Conservation (phyloP, 2,797 vertebrate genomes). For the Myioborus miniatus region DNA sequence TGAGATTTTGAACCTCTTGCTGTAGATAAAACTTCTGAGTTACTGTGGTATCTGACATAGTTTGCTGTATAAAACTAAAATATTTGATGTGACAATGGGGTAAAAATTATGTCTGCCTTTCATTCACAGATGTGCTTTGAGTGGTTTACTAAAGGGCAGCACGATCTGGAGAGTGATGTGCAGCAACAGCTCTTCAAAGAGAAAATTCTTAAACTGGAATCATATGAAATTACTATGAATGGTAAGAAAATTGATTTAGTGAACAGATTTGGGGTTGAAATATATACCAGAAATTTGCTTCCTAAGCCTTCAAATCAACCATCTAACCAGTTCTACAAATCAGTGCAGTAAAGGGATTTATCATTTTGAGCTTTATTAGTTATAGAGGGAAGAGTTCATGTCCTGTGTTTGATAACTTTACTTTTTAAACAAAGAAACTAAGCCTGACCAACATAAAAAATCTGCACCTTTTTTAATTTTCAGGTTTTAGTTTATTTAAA, state of each 20-base stretch:
- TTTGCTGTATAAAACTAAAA: not conserved
- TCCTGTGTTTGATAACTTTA: not conserved
- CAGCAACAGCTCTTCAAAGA: slow-evolving; percentile 99
- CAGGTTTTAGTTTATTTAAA: slow-evolving; percentile 98
- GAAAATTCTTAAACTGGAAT: slow-evolving; percentile 97
- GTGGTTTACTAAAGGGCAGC: slow-evolving; percentile 99
- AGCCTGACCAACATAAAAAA: not conserved
- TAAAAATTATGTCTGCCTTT: not conserved
- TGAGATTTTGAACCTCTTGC: not conserved
- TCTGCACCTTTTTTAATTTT: slow-evolving; percentile 12
- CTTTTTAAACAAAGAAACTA: not conserved
- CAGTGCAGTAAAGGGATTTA: accelerated
- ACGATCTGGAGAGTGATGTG: slow-evolving; percentile 96
- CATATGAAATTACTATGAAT: slow-evolving; percentile 99
- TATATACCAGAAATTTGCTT: not conserved
- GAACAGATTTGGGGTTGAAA: not conserved
- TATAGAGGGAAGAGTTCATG: not conserved
- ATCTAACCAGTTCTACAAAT: not conserved
- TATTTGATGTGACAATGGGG: not conserved
- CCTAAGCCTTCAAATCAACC: not conserved
- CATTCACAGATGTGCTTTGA: slow-evolving; percentile 94
- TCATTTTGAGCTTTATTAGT: not conserved
- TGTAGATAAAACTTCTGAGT: not conserved
- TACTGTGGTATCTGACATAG: not conserved
- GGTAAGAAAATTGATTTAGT: slow-evolving; percentile 76